Evolutionary conservation across 2,888 invertebrate genomes (phyloP), one percentile per base, ranked within the genome.

Genomic region (Xanthorhoe spadicearia): DNA sequence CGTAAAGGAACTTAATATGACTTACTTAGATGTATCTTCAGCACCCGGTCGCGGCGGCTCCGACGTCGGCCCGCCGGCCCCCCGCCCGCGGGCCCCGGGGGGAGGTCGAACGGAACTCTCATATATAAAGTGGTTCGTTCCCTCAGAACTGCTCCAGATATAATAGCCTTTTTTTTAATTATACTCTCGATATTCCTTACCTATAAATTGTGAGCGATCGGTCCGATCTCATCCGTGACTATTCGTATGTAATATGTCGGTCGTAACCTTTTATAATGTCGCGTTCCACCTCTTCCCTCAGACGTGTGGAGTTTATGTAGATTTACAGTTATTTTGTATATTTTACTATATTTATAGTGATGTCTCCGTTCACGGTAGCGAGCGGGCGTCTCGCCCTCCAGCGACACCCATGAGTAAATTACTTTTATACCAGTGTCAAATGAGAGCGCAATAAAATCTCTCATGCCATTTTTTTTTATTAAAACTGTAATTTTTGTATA

Each of bases 371-470:
- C 35, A 32, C 17, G 35, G 17, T 61, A 57, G 52, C 23, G 61
- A 35, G 8, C 15, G 32, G 35, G 19, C 35, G n/a, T n/a, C 18
- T 8, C 28, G 32, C 13, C 10, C 38, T 28, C 18, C 9, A 17
- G 51, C 49, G 56, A 70, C 54, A 57, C 55, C 43, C 13, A 23
- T 18, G 49, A 23, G 18, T 52, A 48, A 38, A 62, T 68, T 57
- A 62, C 68, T 68, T 67, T 55, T 68, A 60, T 63, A 63, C 69
- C 59, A 61, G 61, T 68, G 68, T 72, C 48, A 59, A 65, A 66
- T 71, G 74, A 72, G 74, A 72, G 74, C 71, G 72, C 69, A 71
- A 71, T 69, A 67, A 69, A 70, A 66, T 69, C 66, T 72, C 72
- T 72, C 69, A 67, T 23, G 69, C 67, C 74, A 69, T 71, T 64